These are phyloP conservation scores for Aporrectodea caliginosa DNA, from an alignment of 1,140 invertebrate genomes.

Conservation along the genomic window DNA sequence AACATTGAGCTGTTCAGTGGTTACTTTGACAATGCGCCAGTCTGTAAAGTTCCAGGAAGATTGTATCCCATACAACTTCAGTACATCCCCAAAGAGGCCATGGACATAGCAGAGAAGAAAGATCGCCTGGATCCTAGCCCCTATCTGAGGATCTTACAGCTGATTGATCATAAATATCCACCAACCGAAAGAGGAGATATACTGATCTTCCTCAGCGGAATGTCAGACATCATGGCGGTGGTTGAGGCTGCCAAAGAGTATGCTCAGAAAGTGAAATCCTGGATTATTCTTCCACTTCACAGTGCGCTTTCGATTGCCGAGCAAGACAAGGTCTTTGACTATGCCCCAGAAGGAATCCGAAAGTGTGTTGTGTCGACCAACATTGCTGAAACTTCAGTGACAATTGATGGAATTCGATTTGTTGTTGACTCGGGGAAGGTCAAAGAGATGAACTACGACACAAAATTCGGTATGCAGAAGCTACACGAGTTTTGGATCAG, in stretches of 20 bases:
- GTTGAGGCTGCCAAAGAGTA: constrained; percentile 84
- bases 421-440: constrained; percentile 85
- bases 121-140: constrained; percentile 83
- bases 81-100: constrained; percentile 63
- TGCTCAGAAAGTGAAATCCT: constrained; percentile 71
- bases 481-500: constrained; percentile 95
- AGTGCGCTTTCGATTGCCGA: constrained; percentile 86
- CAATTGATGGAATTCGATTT: constrained; percentile 96
- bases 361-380: constrained; percentile 99
- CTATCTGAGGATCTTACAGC: constrained; percentile 83
- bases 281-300: constrained; percentile 94
- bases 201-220: constrained; percentile 92
- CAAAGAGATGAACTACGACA: constrained; percentile 95
- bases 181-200: constrained; percentile 72
- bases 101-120: constrained; percentile 55
- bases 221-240: constrained; percentile 87
- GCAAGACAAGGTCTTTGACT: constrained; percentile 97
- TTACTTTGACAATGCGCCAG: constrained; percentile 40
- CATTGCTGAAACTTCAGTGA: constrained; percentile 98
- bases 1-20: constrained; percentile 81
- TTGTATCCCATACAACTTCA: constrained; percentile 85
- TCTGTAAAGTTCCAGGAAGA: constrained; percentile 76
- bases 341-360: constrained; percentile 85
- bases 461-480: constrained; percentile 75
- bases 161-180: constrained; percentile 75